Evolutionary conservation across 2,888 invertebrate genomes (phyloP).

Genomic region (Drosophila neotestacea): DNA sequence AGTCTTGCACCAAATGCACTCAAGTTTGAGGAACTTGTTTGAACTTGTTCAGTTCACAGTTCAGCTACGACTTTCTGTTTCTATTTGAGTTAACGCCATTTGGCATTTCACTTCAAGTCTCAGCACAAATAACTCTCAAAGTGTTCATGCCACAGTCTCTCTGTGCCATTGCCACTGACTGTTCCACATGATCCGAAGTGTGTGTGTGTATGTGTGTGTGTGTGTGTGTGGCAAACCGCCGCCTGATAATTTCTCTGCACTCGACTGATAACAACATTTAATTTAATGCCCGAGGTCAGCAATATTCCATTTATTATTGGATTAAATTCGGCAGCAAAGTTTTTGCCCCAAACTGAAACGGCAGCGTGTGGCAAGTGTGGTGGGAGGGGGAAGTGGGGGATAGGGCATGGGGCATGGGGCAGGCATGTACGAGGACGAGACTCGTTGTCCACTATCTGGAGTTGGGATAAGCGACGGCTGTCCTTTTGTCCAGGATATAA

Average conservation of each 20-base stretch:
- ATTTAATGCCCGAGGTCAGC: conserved; percentile 86
- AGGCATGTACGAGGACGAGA: conserved; percentile 11
- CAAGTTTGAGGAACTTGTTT: not conserved
- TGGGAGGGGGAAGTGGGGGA: not conserved
- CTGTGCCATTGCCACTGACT: conserved; percentile 16
- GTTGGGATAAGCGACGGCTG: conserved; percentile 63
- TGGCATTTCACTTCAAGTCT: conserved; percentile 60
- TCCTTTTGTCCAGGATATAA: conserved; percentile 67
- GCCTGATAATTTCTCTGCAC: conserved; percentile 85
- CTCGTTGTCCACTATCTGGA: conserved; percentile 65
- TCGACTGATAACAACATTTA: conserved; percentile 86
- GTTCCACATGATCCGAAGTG: conserved; percentile 4
- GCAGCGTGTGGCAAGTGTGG: not conserved
- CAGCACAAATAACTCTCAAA: conserved; percentile 61
- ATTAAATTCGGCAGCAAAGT: conserved; percentile 85
- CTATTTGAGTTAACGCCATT: conserved; percentile 21
- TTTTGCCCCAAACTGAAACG: conserved; percentile 47
- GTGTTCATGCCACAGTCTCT: conserved; percentile 15
- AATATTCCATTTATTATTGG: conserved; percentile 86
- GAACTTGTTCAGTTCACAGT: not conserved
- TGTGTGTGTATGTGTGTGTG: conserved; percentile 5
- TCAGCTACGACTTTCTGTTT: not conserved
- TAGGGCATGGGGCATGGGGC: not conserved
- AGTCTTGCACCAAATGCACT: too few relatives aligned
- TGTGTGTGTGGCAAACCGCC: conserved; percentile 53